Percentiles rank a stretch among this genome's conserved stretches.
Conservation (phyloP, 2,888 invertebrate species). For the Apodemia zela region DNA sequence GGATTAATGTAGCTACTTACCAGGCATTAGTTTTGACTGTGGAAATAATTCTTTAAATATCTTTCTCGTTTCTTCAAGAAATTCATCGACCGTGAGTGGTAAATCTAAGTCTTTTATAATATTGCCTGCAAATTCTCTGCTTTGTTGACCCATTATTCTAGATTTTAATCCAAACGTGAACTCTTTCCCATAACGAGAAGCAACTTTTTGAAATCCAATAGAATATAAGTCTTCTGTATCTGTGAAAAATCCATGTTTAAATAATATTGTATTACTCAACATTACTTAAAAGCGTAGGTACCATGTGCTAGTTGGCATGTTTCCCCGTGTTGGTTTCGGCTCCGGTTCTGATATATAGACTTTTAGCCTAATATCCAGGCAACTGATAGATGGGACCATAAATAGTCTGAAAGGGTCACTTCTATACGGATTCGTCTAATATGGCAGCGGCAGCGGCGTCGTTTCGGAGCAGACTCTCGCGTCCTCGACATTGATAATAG, state of each 20-base stretch:
- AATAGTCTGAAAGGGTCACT: too few relatives aligned
- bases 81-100: slow-evolving; percentile 85
- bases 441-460: too few relatives aligned
- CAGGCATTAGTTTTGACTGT: slow-evolving; percentile 84
- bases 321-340: too few relatives aligned
- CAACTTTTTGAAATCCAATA: slow-evolving; percentile 84
- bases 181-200: slow-evolving; percentile 84
- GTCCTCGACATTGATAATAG: too few relatives aligned
- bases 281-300: too few relatives aligned
- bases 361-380: too few relatives aligned
- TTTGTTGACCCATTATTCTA: slow-evolving; percentile 86
- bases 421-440: too few relatives aligned
- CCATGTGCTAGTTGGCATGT: too few relatives aligned
- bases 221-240: slow-evolving; percentile 92
- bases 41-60: slow-evolving; percentile 82
- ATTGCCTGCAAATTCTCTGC: slow-evolving; percentile 79
- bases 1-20: slow-evolving; percentile 53
- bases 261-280: too few relatives aligned
- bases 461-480: too few relatives aligned
- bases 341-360: too few relatives aligned
- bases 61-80: slow-evolving; percentile 75
- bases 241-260: slow-evolving; percentile 54
- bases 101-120: slow-evolving; percentile 82
- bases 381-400: too few relatives aligned
- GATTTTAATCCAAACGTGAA: slow-evolving; percentile 90